These are phyloP conservation scores for Dendrolimus kikuchii DNA, from an alignment of 1,140 invertebrate species.

Conservation along the genomic window DNA sequence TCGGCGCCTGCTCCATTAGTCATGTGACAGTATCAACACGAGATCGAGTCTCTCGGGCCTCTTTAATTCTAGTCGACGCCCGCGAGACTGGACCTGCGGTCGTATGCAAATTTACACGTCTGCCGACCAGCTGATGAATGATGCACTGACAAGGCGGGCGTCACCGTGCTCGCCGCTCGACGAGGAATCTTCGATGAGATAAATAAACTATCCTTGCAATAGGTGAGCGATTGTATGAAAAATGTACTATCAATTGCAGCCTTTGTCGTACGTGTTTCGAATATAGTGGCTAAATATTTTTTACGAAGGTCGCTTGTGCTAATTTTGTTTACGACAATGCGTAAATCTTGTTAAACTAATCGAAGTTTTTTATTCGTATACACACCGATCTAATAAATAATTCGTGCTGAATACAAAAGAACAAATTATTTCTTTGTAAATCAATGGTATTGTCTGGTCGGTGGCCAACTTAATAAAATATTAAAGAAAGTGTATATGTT, in stretches of 20 bases:
- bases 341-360: constrained; percentile 9
- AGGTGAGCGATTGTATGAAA: constrained; percentile 1
- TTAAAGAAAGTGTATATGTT: constrained; percentile 4
- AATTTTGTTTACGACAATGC: constrained; percentile 11
- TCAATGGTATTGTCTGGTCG: no score
- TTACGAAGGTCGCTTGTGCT: constrained; percentile 12
- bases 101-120: constrained; percentile 56
- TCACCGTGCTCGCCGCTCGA: constrained; percentile 8
- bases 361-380: constrained; percentile 7
- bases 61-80: constrained; percentile 55
- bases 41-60: constrained; percentile 52
- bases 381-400: constrained; percentile 3
- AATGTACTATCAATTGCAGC: constrained; percentile 1
- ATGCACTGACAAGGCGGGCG: constrained; percentile 35
- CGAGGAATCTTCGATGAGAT: neutral
- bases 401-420: constrained; percentile 3
- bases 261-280: no score
- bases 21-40: constrained; percentile 65
- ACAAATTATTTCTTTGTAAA: neutral
- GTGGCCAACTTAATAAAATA: neutral
- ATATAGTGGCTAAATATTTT: constrained; percentile 6
- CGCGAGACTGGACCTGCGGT: constrained; percentile 33
- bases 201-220: neutral
- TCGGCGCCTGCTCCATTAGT: constrained; percentile 68
- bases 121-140: constrained; percentile 53